Percentiles rank a stretch among this genome's conserved stretches.
phyloP scores from a whole-genome alignment of 1,140 invertebrate species.

The Homarus americanus region DNA sequence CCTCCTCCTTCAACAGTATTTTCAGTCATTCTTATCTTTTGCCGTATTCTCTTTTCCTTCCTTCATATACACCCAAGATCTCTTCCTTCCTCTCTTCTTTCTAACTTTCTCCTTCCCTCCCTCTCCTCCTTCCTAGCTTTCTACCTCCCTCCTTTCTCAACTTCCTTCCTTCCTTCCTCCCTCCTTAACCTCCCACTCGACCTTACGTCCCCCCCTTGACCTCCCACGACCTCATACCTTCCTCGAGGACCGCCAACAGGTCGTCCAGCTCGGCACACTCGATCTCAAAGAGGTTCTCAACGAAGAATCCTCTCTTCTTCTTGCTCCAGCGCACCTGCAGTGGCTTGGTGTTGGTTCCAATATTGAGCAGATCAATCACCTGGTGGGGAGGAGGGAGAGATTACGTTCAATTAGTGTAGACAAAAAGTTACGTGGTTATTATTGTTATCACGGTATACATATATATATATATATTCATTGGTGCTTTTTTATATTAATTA shows the following conservation, averaged over 20 bases:
- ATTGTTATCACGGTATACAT: too few species aligned
- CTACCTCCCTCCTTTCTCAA: constrained; percentile 8
- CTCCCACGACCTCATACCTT: constrained; percentile 7
- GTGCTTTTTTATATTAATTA: too few species aligned
- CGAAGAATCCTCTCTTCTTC: constrained; percentile 93
- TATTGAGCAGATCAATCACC: constrained; percentile 96
- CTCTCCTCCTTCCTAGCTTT: constrained; percentile 14
- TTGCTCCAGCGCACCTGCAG: constrained; percentile 94
- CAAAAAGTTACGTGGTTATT: too few species aligned
- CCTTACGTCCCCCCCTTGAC: too few species aligned
- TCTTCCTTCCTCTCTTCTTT: not conserved
- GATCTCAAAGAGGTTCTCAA: constrained; percentile 96
- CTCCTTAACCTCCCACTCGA: not conserved
- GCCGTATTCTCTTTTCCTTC: too few species aligned
- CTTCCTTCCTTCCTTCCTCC: not conserved
- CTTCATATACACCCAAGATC: not conserved
- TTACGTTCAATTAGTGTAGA: too few species aligned
- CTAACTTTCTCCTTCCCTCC: not conserved
- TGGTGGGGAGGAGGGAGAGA: constrained; percentile 77
- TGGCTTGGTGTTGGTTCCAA: constrained; percentile 86
- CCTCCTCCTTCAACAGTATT: too few species aligned
- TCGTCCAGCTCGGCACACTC: constrained; percentile 97
- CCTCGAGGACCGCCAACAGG: constrained; percentile 88
- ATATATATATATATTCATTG: too few species aligned
- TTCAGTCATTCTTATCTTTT: too few species aligned